A percentile compares a stretch with the other conserved stretches of the same genome.
Conservation (phyloP, 2,797 vertebrate genomes). For the Acrocephalus scirpaceus region DNA sequence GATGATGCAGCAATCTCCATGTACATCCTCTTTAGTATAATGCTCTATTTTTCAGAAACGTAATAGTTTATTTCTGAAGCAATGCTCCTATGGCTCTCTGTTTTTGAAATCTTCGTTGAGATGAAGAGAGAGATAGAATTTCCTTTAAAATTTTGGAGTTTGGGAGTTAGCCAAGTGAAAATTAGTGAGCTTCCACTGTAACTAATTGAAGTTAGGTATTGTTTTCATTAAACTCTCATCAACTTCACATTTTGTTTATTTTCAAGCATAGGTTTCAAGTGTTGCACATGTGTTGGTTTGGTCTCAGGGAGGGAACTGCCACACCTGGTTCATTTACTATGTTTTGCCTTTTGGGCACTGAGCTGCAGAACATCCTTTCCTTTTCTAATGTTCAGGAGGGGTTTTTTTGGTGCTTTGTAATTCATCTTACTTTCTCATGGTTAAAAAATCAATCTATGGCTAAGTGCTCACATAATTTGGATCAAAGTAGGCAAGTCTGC, state of each 20-base stretch:
- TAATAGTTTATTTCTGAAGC: neutral
- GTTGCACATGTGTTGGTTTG: neutral
- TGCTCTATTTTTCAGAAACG: neutral
- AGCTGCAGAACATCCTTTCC: neutral
- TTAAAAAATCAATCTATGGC: neutral
- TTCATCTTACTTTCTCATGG: neutral
- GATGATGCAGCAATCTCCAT: neutral
- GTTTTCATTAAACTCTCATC: constrained; percentile 53
- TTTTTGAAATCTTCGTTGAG: neutral
- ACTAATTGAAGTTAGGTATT: constrained; percentile 32
- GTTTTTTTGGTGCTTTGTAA: neutral
- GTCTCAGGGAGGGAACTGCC: neutral
- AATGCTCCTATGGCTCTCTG: neutral
- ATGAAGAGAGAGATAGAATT: neutral
- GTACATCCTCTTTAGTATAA: neutral
- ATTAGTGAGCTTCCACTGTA: neutral
- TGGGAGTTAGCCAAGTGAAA: constrained; percentile 22
- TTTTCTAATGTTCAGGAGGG: neutral
- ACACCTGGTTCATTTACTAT: neutral
- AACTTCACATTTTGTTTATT: constrained; percentile 24
- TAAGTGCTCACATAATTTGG: neutral
- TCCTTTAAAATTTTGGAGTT: neutral
- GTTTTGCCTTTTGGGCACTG: neutral
- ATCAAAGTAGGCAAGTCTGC: neutral
- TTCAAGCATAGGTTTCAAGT: constrained; percentile 6